These are phyloP conservation scores for Lepus europaeus DNA, from an alignment of 2,113 vertebrate species.

Conservation along the genomic window DNA sequence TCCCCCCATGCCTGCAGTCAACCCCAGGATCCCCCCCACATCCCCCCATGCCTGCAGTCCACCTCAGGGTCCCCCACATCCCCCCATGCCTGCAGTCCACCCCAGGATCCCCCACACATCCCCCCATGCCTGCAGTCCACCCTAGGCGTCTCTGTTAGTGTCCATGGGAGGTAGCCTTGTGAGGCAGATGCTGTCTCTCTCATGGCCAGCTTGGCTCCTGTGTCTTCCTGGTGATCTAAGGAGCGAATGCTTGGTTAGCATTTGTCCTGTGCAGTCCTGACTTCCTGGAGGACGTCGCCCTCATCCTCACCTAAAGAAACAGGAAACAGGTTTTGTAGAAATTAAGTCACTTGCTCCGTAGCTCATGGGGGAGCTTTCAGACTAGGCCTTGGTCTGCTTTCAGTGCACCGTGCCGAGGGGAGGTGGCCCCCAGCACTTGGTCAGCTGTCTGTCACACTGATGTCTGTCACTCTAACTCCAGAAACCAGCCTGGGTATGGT, in stretches of 20 bases:
- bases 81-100: accelerated
- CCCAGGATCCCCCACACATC: neutral
- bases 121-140: accelerated
- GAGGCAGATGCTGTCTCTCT: neutral
- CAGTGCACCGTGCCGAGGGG: neutral
- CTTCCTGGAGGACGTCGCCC: neutral
- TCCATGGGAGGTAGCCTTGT: accelerated
- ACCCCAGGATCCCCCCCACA: neutral
- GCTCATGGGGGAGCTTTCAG: neutral
- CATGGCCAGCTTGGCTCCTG: neutral
- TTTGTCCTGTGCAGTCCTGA: neutral
- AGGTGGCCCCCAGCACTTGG: accelerated
- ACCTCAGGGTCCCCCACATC: neutral
- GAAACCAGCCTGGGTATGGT: neutral
- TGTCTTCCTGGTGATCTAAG: neutral
- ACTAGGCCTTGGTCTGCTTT: accelerated
- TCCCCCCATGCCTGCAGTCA: accelerated
- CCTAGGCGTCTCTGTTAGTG: too few species aligned
- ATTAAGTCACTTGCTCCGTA: neutral
- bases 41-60: accelerated
- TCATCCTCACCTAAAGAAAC: neutral
- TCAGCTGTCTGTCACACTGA: neutral
- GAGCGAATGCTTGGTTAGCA: neutral
- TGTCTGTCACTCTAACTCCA: neutral
- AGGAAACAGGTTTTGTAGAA: neutral